Evolutionary conservation across 1,140 invertebrate species (phyloP).

Genomic region (Leptinotarsa texana): DNA sequence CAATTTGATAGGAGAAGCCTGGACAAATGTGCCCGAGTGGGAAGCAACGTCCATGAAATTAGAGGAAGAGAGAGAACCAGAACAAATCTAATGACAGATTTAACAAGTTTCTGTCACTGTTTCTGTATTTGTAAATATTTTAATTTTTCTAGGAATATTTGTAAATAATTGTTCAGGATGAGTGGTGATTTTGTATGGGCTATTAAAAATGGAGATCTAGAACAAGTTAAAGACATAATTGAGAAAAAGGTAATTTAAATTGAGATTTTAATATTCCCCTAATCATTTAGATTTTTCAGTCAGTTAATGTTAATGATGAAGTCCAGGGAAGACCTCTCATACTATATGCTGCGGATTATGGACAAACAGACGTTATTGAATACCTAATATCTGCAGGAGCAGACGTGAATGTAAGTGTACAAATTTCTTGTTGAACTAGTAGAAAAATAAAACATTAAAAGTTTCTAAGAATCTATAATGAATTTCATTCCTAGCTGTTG

Average conservation of each 20-base stretch:
- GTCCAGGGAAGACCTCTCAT: constrained; percentile 85
- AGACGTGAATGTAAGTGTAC: constrained; percentile 85
- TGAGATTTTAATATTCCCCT: not conserved
- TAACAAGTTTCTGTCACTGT: too few relatives aligned
- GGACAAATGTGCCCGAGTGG: too few relatives aligned
- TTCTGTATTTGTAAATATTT: too few relatives aligned
- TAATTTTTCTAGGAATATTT: not conserved
- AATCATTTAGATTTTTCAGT: constrained; percentile 58
- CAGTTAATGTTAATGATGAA: constrained; percentile 81
- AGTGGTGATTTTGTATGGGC: constrained; percentile 82
- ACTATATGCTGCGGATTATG: constrained; percentile 94
- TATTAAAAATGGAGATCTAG: constrained; percentile 92
- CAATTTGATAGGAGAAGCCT: too few relatives aligned
- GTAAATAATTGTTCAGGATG: constrained; percentile 38
- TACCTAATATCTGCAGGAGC: constrained; percentile 88
- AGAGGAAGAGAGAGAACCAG: too few relatives aligned
- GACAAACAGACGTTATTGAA: constrained; percentile 86
- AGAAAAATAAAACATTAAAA: not conserved
- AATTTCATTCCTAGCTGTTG: too few relatives aligned
- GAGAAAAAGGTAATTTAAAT: constrained; percentile 73
- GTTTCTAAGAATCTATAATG: too few relatives aligned
- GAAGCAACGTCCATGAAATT: too few relatives aligned
- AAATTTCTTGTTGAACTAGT: not conserved
- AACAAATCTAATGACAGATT: too few relatives aligned
- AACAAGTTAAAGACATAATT: constrained; percentile 84